Evolutionary conservation across 2,888 invertebrate genomes (phyloP).

Genomic region (Malthinus seriepunctatus): DNA sequence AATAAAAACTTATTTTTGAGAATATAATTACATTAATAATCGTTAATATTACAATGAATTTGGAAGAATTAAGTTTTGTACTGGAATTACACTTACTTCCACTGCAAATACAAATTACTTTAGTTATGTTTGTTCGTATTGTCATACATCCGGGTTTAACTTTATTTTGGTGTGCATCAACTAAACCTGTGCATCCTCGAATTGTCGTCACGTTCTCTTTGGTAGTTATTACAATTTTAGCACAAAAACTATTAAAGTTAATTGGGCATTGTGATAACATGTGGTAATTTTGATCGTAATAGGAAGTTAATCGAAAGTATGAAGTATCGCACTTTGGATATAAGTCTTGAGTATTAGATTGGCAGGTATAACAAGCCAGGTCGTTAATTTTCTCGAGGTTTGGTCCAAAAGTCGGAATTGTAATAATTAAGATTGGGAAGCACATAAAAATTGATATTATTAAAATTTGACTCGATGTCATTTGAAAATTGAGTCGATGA

Average conservation of each 20-base stretch:
- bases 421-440: too few species aligned
- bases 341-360: constrained; percentile 24
- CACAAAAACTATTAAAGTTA: constrained; percentile 30
- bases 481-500: neutral
- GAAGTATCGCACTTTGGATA: constrained; percentile 32
- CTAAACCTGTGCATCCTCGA: constrained; percentile 33
- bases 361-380: constrained; percentile 37
- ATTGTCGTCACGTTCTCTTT: constrained; percentile 17
- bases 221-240: constrained; percentile 27
- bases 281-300: constrained; percentile 22
- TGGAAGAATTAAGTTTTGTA: constrained; percentile 6
- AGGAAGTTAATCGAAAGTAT: constrained; percentile 29
- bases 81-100: constrained; percentile 29
- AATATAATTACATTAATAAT: constrained; percentile 11
- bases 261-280: constrained; percentile 35
- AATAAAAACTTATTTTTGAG: constrained; percentile 6
- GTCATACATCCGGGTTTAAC: constrained; percentile 33
- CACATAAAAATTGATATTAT: too few species aligned
- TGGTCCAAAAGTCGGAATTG: constrained; percentile 12
- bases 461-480: too few species aligned
- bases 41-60: neutral
- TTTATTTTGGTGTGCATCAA: constrained; percentile 26
- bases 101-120: constrained; percentile 30
- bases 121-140: constrained; percentile 13
- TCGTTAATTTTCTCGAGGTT: constrained; percentile 16